phyloP scores from a whole-genome alignment of 2,113 vertebrate genomes.

The Catharus fuscescens region DNA sequence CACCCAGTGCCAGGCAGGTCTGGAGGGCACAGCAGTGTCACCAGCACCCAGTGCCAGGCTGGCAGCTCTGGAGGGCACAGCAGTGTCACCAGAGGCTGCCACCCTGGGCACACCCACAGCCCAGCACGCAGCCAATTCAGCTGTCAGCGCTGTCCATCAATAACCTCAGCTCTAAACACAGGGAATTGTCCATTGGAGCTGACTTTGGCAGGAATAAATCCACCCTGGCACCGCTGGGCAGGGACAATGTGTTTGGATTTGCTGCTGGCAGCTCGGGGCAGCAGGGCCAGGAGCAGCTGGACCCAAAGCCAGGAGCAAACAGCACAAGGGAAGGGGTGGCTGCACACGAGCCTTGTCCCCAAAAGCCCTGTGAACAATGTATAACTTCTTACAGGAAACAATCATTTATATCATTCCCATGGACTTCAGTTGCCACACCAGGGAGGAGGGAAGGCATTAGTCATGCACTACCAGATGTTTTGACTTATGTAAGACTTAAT shows the following conservation, averaged over 20 bases:
- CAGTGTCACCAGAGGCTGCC: rapidly evolving
- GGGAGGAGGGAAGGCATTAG: not conserved
- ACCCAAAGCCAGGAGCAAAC: not conserved
- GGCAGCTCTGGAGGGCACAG: not conserved
- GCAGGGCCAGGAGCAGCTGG: not conserved
- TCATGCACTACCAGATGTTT: not conserved
- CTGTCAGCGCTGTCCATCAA: rapidly evolving
- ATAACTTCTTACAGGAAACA: not conserved
- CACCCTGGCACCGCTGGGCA: not conserved
- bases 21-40: too few relatives aligned
- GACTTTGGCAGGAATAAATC: not conserved
- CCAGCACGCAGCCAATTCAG: not conserved
- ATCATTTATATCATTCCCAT: not conserved
- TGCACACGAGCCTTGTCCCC: not conserved
- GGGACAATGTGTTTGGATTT: not conserved
- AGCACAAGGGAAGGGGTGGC: rapidly evolving
- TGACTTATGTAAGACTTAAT: not conserved
- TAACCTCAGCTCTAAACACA: not conserved
- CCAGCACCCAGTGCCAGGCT: not conserved
- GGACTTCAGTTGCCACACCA: not conserved
- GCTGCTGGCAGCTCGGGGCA: not conserved
- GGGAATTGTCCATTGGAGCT: rapidly evolving
- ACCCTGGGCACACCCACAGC: not conserved
- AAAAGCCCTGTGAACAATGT: not conserved
- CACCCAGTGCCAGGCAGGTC: too few relatives aligned